phyloP scores from a whole-genome alignment of 1,140 invertebrate genomes.

The honey bee (Apis mellifera) region Amel_HAv3.1 CM009937.2:1002001-1002500 shows the following conservation, averaged over 20 bases:
- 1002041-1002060: conserved; percentile 36
- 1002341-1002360: too few relatives aligned
- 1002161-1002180: conserved; percentile 7
- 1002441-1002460: neutral
- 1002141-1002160: conserved; percentile 11
- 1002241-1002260: neutral
- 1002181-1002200: neutral
- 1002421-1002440: neutral
- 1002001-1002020: conserved; percentile 18
- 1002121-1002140: conserved; percentile 10
- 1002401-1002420: too few relatives aligned
- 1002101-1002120: conserved; percentile 27
- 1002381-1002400: too few relatives aligned
- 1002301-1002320: too few relatives aligned
- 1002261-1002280: too few relatives aligned
- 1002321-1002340: too few relatives aligned
- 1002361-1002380: too few relatives aligned
- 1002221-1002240: too few relatives aligned
- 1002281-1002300: too few relatives aligned
- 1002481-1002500: neutral
- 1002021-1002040: neutral
- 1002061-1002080: conserved; percentile 22
- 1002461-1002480: neutral
- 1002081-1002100: conserved; percentile 30
- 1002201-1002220: neutral